A percentile compares a stretch with the other conserved stretches of the same genome.
phyloP scores from a whole-genome alignment of 2,888 invertebrate genomes.

The Drosophila cracens region DNA sequence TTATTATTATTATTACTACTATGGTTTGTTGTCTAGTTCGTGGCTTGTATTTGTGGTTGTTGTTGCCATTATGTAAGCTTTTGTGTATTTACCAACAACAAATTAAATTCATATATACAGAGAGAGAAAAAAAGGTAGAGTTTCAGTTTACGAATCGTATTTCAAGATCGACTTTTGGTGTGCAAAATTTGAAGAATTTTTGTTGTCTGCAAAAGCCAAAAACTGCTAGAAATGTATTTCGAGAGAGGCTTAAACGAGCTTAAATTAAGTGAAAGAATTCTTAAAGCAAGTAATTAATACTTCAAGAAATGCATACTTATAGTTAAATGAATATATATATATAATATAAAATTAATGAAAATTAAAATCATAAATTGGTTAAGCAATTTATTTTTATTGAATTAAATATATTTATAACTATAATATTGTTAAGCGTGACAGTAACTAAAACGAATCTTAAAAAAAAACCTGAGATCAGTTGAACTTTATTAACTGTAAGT shows the following conservation, averaged over 20 bases:
- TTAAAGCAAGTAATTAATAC: background rate
- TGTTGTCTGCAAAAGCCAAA: background rate
- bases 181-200: background rate
- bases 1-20: background rate
- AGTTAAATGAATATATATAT: no score
- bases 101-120: conserved; percentile 8
- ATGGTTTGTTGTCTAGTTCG: conserved; percentile 15
- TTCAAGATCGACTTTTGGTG: background rate
- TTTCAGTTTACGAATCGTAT: background rate
- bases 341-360: no score
- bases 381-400: no score
- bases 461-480: background rate
- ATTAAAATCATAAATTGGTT: no score
- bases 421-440: no score
- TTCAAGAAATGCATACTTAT: background rate
- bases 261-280: background rate
- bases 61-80: background rate
- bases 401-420: no score
- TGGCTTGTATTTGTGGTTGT: conserved; percentile 9
- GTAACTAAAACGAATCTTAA: no score
- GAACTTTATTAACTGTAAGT: background rate
- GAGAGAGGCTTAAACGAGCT: background rate
- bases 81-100: conserved; percentile 1
- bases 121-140: background rate
- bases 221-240: background rate